Conservation (phyloP, 2,113 vertebrate genomes). For the Chaenogobius annularis region DNA sequence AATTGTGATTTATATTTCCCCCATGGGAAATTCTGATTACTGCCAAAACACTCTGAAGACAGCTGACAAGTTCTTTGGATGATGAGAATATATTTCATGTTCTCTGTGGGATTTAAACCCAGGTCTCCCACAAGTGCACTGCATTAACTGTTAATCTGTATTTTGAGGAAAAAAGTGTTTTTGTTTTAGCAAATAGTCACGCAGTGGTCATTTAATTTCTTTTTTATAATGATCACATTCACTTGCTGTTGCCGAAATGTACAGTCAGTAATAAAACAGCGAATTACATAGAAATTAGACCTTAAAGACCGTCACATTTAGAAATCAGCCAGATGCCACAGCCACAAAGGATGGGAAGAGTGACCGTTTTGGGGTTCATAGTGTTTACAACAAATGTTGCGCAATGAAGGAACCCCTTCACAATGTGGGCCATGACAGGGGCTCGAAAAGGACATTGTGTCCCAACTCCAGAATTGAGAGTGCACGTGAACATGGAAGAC, state of each 20-base stretch:
- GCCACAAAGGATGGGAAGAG: slow-evolving; percentile 42
- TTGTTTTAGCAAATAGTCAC: too few relatives aligned
- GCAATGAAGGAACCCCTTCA: slow-evolving; percentile 58
- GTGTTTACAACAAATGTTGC: slow-evolving; percentile 43
- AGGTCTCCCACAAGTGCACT: too few relatives aligned
- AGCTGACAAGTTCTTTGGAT: neutral
- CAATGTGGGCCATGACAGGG: slow-evolving; percentile 46
- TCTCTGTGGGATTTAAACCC: neutral
- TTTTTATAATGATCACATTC: too few relatives aligned
- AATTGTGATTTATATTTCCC: too few relatives aligned
- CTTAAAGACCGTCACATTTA: slow-evolving; percentile 14
- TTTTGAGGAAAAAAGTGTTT: too few relatives aligned
- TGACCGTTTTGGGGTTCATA: slow-evolving; percentile 57
- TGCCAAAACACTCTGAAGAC: too few relatives aligned
- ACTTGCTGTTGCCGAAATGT: too few relatives aligned
- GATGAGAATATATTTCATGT: neutral
- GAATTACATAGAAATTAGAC: too few relatives aligned
- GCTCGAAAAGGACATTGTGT: slow-evolving; percentile 23
- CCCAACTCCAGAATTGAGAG: slow-evolving; percentile 9
- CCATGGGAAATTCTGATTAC: too few relatives aligned
- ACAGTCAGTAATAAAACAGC: too few relatives aligned
- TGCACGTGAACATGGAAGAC: neutral
- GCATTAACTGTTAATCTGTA: too few relatives aligned
- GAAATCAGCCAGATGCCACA: slow-evolving; percentile 63
- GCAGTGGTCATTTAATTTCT: too few relatives aligned